Evolutionary conservation across 2,797 vertebrate species (phyloP), one percentile per base, ranked within the genome.

Genomic region (Hippocampus kuda): DNA sequence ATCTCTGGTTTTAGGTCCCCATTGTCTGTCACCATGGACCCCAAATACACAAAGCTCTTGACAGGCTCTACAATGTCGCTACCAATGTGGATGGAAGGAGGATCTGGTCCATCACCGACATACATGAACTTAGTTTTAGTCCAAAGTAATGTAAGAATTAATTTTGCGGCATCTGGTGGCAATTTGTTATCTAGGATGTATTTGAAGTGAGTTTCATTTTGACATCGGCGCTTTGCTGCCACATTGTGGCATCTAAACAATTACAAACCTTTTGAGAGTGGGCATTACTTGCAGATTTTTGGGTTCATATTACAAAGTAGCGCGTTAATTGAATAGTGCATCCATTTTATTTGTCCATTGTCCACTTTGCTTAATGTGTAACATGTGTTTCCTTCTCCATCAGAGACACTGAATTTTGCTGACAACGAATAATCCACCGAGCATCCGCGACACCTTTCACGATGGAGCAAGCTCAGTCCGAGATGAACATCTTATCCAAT

Each of bases 401-500:
- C 20, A 27, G 24, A 65, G 24, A 48, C 38, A 12, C 60, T 12
- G 38, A 41, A 10, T 42, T 64, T 26, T 64, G 62, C 44, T 26
- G 66, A 24, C 65, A 48, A 20, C 27, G 34, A 64, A 66, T 7
- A n/a, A 57, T 73, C 16, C 26, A n/a, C 72, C 63, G 68, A 62
- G 46, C 44, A 24, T 46, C 74, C 42, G 51, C 42, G 57, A 68
- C 49, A 73, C 49, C 65, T 70, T 72, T 68, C 61, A 80, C 3
- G 73, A 94, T 94, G 93, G 93, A 94, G 5, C 74, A 85, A 30
- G 76, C 92, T 69, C 91, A 95, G 81, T 91, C 94, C 0, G 95
- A 96, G 87, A 94, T 93, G 86, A 95, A 92, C 69, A 91, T 98
- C 81, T 88, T 98, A 63, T 91, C 93, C 82, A 98, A 98, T 0